A percentile compares a stretch with the other conserved stretches of the same genome.
These are phyloP conservation scores for Frankliniella fusca DNA, from an alignment of 2,888 invertebrate genomes.

Conservation along the genomic window DNA sequence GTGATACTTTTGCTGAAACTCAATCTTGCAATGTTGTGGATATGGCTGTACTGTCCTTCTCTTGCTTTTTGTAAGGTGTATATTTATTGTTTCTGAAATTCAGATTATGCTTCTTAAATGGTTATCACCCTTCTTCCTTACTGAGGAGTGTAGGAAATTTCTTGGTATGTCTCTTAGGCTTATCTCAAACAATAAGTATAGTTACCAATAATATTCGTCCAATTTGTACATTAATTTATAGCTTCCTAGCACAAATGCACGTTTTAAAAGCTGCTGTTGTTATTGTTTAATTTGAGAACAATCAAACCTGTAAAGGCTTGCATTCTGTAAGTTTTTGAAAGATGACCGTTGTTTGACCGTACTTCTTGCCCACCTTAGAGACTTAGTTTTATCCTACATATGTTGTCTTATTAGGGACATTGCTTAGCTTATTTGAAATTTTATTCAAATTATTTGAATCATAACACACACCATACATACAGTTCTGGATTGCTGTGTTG, in stretches of 20 bases:
- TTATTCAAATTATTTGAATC: background rate
- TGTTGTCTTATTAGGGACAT: background rate
- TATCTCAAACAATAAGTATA: background rate
- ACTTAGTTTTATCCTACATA: background rate
- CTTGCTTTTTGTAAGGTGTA: background rate
- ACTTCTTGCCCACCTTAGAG: background rate
- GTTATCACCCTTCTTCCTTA: background rate
- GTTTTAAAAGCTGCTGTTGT: background rate
- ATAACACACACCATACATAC: background rate
- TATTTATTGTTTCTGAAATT: background rate
- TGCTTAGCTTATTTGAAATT: background rate
- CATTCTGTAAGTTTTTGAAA: background rate
- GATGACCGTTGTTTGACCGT: background rate
- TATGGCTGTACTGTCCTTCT: background rate
- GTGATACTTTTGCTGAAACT: background rate
- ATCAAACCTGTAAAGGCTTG: background rate
- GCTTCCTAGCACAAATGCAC: background rate
- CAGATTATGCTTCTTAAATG: background rate
- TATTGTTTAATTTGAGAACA: background rate
- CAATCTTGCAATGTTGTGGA: background rate
- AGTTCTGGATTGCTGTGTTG: background rate
- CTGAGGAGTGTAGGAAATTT: background rate
- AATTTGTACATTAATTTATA: background rate
- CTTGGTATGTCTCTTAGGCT: background rate
- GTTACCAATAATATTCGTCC: conserved; percentile 9